Evolutionary conservation across 1,140 invertebrate genomes (phyloP).

Genomic region (Pygmarrhopalites habei): DNA sequence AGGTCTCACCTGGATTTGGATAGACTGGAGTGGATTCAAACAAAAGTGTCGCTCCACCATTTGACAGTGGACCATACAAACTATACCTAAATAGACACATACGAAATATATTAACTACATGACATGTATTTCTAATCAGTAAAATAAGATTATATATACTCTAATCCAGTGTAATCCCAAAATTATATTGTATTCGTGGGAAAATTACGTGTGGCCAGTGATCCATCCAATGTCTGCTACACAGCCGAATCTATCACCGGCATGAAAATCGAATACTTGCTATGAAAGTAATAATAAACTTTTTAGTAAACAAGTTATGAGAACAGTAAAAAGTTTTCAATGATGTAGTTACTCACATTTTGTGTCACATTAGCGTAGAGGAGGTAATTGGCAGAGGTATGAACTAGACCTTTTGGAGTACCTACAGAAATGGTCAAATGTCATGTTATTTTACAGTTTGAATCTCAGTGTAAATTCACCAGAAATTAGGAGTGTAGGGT

Average conservation of each 20-base stretch:
- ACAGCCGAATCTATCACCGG: constrained; percentile 51
- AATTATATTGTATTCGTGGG: too few species aligned
- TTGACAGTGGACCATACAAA: constrained; percentile 52
- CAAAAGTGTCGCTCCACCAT: constrained; percentile 51
- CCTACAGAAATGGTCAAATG: constrained; percentile 50
- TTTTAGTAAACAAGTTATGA: background rate
- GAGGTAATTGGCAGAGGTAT: constrained; percentile 52
- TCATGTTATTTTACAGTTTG: too few species aligned
- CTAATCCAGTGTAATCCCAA: too few species aligned
- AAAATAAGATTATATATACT: too few species aligned
- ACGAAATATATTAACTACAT: too few species aligned
- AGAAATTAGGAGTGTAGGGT: too few species aligned
- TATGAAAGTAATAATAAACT: constrained; percentile 36
- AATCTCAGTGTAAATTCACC: too few species aligned
- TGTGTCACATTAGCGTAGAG: constrained; percentile 49
- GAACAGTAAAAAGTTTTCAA: background rate
- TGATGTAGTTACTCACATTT: constrained; percentile 42
- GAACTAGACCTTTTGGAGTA: constrained; percentile 53
- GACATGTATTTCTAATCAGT: too few species aligned
- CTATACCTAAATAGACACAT: too few species aligned
- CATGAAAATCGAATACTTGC: constrained; percentile 49
- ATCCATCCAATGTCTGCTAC: constrained; percentile 56
- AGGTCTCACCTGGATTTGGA: constrained; percentile 50
- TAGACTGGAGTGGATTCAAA: constrained; percentile 54
- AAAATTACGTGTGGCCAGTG: constrained; percentile 52